These are phyloP conservation scores for Pipra filicauda DNA, from an alignment of 2,113 vertebrate genomes.

Conservation along the genomic window DNA sequence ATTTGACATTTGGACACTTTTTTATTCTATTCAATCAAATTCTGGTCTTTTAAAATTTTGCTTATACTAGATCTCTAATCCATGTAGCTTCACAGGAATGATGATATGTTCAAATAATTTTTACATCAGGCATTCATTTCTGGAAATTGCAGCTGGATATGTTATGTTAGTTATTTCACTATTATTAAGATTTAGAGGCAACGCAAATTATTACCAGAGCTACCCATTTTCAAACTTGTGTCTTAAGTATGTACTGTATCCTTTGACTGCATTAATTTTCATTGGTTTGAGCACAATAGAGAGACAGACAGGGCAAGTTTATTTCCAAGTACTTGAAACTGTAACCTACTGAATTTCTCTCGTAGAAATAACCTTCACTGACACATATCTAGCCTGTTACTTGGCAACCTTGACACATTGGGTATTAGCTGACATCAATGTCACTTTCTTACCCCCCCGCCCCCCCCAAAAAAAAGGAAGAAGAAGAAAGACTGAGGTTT, in stretches of 20 bases:
- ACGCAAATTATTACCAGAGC: not conserved
- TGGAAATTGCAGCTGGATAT: not conserved
- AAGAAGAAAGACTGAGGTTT: not conserved
- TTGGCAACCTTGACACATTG: slow-evolving; percentile 42
- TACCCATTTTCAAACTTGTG: not conserved
- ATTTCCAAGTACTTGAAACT: not conserved
- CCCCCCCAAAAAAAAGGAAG: not conserved
- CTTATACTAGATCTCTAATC: not conserved
- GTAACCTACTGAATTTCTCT: not conserved
- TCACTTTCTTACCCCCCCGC: not conserved
- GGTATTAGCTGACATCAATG: not conserved
- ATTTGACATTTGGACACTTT: not conserved
- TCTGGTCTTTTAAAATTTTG: not conserved
- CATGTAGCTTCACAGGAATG: not conserved
- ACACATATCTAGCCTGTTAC: slow-evolving; percentile 16
- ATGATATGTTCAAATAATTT: not conserved
- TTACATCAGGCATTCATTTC: not conserved
- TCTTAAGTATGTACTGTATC: not conserved
- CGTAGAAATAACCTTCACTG: not conserved
- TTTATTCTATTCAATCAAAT: not conserved
- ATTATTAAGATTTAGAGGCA: not conserved
- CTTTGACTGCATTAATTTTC: not conserved
- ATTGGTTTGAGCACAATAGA: not conserved
- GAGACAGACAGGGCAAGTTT: not conserved
- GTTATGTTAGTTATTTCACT: not conserved